Conservation (phyloP, 2,113 vertebrate species). For the Stegostoma tigrinum region DNA sequence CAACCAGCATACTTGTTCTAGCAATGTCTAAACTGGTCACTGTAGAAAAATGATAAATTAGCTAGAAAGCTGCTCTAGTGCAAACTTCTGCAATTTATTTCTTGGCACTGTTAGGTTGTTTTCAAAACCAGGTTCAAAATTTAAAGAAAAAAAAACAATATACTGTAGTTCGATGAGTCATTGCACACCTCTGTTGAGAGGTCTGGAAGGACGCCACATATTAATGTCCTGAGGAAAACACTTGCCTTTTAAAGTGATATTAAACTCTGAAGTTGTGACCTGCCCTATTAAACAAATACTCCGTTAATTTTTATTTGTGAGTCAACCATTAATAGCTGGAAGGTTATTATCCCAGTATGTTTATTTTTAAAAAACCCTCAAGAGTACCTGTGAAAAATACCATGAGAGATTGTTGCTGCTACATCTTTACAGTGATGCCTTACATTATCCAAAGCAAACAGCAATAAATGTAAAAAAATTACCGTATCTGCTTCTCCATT, state of each 20-base stretch:
- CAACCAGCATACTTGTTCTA: neutral
- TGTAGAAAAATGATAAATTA: neutral
- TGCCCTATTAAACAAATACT: constrained; percentile 3
- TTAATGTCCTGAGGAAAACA: neutral
- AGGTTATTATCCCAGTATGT: neutral
- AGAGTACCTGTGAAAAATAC: neutral
- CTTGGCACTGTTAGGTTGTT: neutral
- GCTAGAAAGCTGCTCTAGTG: neutral
- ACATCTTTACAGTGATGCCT: neutral
- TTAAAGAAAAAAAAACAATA: neutral
- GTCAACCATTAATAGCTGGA: constrained; percentile 4
- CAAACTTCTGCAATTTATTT: neutral
- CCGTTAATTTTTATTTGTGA: neutral
- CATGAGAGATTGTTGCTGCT: neutral
- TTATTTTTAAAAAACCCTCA: neutral
- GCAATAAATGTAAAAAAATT: neutral
- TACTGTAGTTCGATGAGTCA: constrained; percentile 7
- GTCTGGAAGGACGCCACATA: neutral
- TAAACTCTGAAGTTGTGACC: neutral
- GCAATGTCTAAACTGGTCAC: neutral
- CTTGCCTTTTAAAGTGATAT: constrained; percentile 15
- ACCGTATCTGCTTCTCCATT: neutral
- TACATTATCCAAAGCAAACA: constrained; percentile 8
- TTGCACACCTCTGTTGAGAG: constrained; percentile 23
- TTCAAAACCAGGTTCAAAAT: constrained; percentile 9